A percentile compares a stretch with the other conserved stretches of the same genome.
Conservation (phyloP, 2,888 invertebrate species). For the Pachycephus smyrnensis region DNA sequence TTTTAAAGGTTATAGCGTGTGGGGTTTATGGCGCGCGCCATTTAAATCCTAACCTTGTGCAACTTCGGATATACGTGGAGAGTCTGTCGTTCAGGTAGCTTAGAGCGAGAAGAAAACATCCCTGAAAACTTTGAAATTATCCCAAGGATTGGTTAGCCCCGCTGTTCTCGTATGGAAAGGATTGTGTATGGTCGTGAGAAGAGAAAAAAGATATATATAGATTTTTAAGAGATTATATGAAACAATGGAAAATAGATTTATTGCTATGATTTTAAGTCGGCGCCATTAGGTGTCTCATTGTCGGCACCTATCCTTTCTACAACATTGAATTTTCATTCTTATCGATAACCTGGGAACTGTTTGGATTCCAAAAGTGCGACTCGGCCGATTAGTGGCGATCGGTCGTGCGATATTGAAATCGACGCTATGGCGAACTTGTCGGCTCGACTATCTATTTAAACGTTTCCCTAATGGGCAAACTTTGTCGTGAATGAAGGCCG, state of each 20-base stretch:
- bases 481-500: slow-evolving; percentile 7
- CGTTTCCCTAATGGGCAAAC: slow-evolving; percentile 7
- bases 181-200: not conserved
- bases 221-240: not conserved
- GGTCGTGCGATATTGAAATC: slow-evolving; percentile 7
- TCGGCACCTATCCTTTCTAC: not conserved
- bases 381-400: not conserved
- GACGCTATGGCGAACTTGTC: not conserved
- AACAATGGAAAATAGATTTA: not conserved
- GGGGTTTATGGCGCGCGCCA: slow-evolving; percentile 9
- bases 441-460: not conserved
- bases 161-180: not conserved
- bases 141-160: not conserved
- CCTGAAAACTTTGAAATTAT: not conserved
- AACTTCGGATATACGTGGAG: slow-evolving; percentile 11
- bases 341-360: not conserved
- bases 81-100: not conserved
- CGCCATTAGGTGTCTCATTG: not conserved
- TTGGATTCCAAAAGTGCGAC: not conserved
- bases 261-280: not conserved
- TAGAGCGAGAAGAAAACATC: not conserved
- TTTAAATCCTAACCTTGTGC: slow-evolving; percentile 2
- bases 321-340: not conserved
- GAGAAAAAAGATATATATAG: not conserved
- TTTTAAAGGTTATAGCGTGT: not conserved